A percentile compares a stretch with the other conserved stretches of the same genome.
These are phyloP conservation scores for Glaucidium brasilianum DNA, from an alignment of 2,113 vertebrate species.

Conservation along the genomic window DNA sequence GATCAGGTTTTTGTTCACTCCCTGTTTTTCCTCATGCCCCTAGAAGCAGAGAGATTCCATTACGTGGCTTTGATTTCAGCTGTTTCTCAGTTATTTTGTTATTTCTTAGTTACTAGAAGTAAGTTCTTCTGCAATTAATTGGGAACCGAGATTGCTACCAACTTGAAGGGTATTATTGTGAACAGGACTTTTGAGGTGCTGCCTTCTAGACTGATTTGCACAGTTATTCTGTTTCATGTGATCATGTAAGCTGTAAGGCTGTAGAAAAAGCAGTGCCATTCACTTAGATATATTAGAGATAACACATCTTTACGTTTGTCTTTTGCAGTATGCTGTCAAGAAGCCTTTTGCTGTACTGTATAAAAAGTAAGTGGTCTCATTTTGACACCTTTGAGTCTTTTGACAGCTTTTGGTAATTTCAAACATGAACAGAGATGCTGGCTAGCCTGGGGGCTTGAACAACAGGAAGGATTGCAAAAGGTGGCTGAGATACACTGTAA, in stretches of 20 bases:
- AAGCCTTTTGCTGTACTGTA: constrained; percentile 91
- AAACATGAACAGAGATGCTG: background rate
- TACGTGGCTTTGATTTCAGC: background rate
- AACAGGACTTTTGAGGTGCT: background rate
- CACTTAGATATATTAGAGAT: background rate
- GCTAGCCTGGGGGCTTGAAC: accelerated
- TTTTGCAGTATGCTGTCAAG: constrained; percentile 90
- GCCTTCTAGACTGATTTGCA: background rate
- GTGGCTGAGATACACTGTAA: background rate
- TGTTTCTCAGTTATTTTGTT: background rate
- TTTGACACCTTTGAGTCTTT: background rate
- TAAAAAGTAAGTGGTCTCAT: constrained; percentile 85
- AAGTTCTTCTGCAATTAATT: background rate
- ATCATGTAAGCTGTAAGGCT: background rate
- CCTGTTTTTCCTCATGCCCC: background rate
- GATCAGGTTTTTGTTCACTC: background rate
- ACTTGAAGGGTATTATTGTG: background rate
- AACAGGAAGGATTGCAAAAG: background rate
- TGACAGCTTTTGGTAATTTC: background rate
- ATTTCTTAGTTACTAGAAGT: background rate
- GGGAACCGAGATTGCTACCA: background rate
- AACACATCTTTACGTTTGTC: background rate
- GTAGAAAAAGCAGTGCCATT: background rate
- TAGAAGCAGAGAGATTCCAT: background rate
- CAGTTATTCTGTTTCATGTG: background rate